Evolutionary conservation across 2,888 invertebrate species (phyloP).

Genomic region (Iselma pallidipennis): DNA sequence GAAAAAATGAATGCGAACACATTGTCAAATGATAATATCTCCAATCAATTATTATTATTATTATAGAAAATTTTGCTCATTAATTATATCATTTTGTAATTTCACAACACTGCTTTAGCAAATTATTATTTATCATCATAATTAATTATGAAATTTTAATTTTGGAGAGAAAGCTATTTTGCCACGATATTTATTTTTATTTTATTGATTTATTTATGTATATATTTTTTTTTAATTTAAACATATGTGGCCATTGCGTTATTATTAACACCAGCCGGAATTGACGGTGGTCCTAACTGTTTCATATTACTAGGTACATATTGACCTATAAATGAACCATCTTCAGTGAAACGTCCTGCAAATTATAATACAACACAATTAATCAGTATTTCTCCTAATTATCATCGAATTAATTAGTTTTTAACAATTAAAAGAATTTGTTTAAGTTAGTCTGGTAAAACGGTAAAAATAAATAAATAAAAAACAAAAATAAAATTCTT

Average conservation of each 20-base stretch:
- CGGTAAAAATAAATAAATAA: conserved; percentile 40
- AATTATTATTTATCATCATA: conserved; percentile 10
- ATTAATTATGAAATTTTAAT: not conserved
- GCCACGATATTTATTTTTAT: conserved; percentile 7
- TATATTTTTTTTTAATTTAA: conserved; percentile 50
- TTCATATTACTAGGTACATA: conserved; percentile 85
- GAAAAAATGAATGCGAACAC: conserved; percentile 22
- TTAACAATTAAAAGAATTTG: not conserved
- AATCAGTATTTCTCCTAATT: not conserved
- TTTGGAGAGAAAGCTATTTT: conserved; percentile 20
- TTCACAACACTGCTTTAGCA: conserved; percentile 30
- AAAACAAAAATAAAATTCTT: conserved; percentile 44
- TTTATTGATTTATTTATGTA: not conserved
- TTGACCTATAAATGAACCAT: conserved; percentile 97
- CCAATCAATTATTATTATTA: conserved; percentile 10
- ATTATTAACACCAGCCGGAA: conserved; percentile 54
- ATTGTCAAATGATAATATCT: conserved; percentile 28
- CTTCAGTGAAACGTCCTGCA: conserved; percentile 90
- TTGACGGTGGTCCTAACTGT: conserved; percentile 60
- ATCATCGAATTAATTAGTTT: not conserved
- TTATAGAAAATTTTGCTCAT: conserved; percentile 16
- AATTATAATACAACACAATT: conserved; percentile 9
- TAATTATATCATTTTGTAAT: conserved; percentile 19
- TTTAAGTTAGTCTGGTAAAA: not conserved
- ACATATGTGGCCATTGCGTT: conserved; percentile 69